Evolutionary conservation across 2,888 invertebrate genomes (phyloP).

Genomic region (Encarsia formosa): DNA sequence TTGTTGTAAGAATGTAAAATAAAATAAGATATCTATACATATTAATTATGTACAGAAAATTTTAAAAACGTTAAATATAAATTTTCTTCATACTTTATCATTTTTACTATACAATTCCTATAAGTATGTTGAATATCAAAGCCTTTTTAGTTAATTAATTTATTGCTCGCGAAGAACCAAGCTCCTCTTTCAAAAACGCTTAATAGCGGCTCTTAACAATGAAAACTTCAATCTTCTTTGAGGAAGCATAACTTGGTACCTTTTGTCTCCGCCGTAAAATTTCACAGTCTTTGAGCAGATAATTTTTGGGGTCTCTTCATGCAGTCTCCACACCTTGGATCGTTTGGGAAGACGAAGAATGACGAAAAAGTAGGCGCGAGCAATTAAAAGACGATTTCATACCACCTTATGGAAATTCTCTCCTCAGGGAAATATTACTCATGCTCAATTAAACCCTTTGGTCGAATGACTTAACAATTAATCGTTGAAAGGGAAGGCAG

Average conservation of each 20-base stretch:
- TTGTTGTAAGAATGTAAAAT: no score
- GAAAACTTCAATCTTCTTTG: no score
- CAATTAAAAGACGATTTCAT: slow-evolving; percentile 25
- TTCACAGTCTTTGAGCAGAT: slow-evolving; percentile 17
- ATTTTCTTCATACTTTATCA: no score
- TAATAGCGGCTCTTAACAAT: no score
- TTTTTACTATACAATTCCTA: no score
- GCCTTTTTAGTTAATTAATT: no score
- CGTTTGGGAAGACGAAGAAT: slow-evolving; percentile 4
- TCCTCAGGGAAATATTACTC: slow-evolving; percentile 41
- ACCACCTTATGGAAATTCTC: slow-evolving; percentile 13
- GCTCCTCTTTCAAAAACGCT: no score
- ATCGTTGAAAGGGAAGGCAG: slow-evolving; percentile 25
- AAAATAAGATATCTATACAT: no score
- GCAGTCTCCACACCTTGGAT: slow-evolving; percentile 1
- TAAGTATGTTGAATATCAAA: no score
- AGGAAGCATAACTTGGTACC: slow-evolving; percentile 1
- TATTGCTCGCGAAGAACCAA: no score
- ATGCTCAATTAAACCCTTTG: slow-evolving; percentile 46
- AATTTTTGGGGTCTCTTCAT: slow-evolving; percentile 23
- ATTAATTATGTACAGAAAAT: no score
- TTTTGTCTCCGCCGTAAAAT: slow-evolving; percentile 15
- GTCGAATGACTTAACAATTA: slow-evolving; percentile 27
- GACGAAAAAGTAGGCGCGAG: slow-evolving; percentile 16
- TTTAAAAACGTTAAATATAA: no score